These are phyloP conservation scores for Tineola bisselliella DNA, from an alignment of 2,888 invertebrate genomes.

Conservation along the genomic window DNA sequence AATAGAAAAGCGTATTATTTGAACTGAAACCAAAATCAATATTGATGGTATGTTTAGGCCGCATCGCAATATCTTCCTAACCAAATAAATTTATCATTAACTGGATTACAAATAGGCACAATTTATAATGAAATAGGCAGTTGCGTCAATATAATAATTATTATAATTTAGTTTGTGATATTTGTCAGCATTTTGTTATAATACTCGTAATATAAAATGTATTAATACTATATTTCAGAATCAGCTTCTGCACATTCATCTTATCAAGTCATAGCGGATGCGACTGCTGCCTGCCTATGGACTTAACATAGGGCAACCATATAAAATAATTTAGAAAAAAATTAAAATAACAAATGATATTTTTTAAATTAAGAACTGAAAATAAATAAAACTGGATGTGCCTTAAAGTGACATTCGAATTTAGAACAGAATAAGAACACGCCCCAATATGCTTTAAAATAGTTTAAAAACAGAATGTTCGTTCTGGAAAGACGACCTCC, in stretches of 20 bases:
- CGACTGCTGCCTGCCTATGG: too few species aligned
- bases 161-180: not conserved
- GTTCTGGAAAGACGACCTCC: not conserved
- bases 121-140: not conserved
- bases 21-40: constrained; percentile 10
- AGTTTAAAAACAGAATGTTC: not conserved
- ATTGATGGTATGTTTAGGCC: constrained; percentile 8
- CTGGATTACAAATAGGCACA: not conserved
- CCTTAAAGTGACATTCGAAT: too few species aligned
- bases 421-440: not conserved
- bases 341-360: too few species aligned
- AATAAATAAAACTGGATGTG: too few species aligned
- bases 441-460: not conserved
- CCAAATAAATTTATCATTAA: constrained; percentile 8
- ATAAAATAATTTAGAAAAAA: too few species aligned
- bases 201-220: too few species aligned
- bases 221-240: too few species aligned
- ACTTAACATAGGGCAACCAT: too few species aligned
- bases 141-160: not conserved
- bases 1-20: constrained; percentile 11
- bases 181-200: too few species aligned
- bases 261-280: too few species aligned
- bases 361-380: too few species aligned
- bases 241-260: too few species aligned
- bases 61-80: constrained; percentile 8